These are phyloP conservation scores for Alcedo atthis DNA, from an alignment of 2,797 vertebrate species.

Conservation along the genomic window DNA sequence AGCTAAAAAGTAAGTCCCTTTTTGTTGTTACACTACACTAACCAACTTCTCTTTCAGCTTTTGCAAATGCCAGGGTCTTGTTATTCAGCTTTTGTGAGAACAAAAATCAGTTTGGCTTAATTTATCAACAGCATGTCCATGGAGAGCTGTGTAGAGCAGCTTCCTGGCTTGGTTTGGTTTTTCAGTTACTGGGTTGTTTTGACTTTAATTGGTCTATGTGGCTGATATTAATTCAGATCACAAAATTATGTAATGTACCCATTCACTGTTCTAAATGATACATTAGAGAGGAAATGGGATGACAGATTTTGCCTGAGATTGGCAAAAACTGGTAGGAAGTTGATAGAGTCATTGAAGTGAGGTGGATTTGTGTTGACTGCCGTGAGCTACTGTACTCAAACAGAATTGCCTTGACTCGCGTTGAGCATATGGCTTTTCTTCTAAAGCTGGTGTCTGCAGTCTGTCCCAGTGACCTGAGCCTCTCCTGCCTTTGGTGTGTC, in stretches of 20 bases:
- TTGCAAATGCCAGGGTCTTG: background rate
- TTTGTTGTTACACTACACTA: background rate
- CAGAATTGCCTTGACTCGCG: background rate
- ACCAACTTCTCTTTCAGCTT: rapidly evolving
- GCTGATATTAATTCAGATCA: background rate
- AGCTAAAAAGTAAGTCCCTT: constrained; percentile 91
- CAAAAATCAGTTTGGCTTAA: background rate
- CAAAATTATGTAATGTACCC: background rate
- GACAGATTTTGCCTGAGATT: background rate
- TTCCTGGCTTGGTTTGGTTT: background rate
- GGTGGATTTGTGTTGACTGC: background rate
- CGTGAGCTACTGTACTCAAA: background rate
- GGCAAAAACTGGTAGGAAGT: background rate
- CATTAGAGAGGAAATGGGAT: background rate
- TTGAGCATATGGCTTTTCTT: background rate
- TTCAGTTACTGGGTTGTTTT: background rate
- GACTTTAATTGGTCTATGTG: background rate
- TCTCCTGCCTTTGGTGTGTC: background rate
- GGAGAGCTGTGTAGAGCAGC: background rate
- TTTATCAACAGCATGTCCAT: background rate
- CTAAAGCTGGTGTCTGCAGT: background rate
- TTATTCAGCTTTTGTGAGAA: background rate
- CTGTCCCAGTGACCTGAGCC: rapidly evolving
- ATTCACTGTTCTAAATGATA: background rate
- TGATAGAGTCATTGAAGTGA: background rate